Conservation (phyloP, 2,113 vertebrate species). For the Cyanocitta stelleri region DNA sequence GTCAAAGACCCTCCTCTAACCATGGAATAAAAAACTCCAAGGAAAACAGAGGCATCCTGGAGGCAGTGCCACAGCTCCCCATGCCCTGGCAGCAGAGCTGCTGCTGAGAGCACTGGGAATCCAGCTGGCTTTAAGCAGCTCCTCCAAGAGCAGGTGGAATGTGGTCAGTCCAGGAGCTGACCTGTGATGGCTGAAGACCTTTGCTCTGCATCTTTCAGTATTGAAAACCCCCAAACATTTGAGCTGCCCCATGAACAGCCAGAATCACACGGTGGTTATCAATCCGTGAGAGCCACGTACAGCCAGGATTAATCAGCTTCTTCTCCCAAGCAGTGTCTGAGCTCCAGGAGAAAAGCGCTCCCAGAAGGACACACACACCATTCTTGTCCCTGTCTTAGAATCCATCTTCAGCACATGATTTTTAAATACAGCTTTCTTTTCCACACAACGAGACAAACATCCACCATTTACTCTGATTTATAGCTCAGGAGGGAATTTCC, state of each 20-base stretch:
- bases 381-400: neutral
- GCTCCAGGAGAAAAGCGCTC: neutral
- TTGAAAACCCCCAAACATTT: neutral
- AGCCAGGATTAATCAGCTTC: conserved; percentile 7
- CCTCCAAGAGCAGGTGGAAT: neutral
- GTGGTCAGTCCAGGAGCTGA: neutral
- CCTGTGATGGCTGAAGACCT: neutral
- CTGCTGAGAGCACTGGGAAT: neutral
- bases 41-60: neutral
- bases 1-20: neutral
- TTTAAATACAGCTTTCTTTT: neutral
- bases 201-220: neutral
- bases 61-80: neutral
- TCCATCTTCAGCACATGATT: neutral
- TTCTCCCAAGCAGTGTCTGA: neutral
- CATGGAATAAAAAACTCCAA: neutral
- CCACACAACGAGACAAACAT: neutral
- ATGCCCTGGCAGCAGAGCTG: neutral
- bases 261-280: neutral
- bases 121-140: neutral
- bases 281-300: neutral
- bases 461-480: neutral
- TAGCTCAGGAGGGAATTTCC: neutral
- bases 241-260: neutral
- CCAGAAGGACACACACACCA: neutral